Base-by-base conservation (phyloP, 2,888 invertebrate genomes). In the Nycteola revayana region DNA sequence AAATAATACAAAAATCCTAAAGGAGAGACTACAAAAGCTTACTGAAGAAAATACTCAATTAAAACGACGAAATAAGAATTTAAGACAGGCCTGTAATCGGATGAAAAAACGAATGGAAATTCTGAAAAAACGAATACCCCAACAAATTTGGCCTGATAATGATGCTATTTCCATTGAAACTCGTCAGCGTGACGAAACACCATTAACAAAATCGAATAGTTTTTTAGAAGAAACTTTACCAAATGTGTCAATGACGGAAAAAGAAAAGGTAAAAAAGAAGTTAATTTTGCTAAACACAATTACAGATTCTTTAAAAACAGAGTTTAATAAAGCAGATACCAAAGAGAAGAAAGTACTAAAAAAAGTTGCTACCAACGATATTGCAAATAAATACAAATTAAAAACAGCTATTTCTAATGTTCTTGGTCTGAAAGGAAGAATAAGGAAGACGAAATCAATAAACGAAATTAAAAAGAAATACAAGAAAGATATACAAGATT, bases 151-250 rank as follows among this genome's bases (percentile, higher is more conserved):
- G 23, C 29, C 29, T 29, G 29, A 29, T 29, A 23, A 29, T 29
- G 29, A 29, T 29, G 29, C 29, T 29, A 29, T 29, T 29, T 21
- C 28, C 28, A 34, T 28, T 29, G 35, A 35, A 35, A 35, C 29
- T 36, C 30, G 10, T 10, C 33, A 28, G 8, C 17, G 17, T 23
- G 27, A 32, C 7, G 32, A 31, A 7, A 35, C 42, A 29, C 42
- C 32, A 9, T 31, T 38, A 25, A 38, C 38, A 23, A 42, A 42
- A 30, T 37, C 38, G 7, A 42, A 42, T 27, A 38, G 35, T 38
- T 42, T 42, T 25, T 32, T 31, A 35, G 40, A 40, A 36, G 34
- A 40, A 36, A 44, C 30, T 22, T 22, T 40, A 36, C 39, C 40
- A 33, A 36, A 40, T 28, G 26, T 40, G 3, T 33, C 36, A 23